These are phyloP conservation scores for Echinarachnius parma DNA, from an alignment of 53 echinoderm and acorn worm genomes.

Conservation along the genomic window DNA sequence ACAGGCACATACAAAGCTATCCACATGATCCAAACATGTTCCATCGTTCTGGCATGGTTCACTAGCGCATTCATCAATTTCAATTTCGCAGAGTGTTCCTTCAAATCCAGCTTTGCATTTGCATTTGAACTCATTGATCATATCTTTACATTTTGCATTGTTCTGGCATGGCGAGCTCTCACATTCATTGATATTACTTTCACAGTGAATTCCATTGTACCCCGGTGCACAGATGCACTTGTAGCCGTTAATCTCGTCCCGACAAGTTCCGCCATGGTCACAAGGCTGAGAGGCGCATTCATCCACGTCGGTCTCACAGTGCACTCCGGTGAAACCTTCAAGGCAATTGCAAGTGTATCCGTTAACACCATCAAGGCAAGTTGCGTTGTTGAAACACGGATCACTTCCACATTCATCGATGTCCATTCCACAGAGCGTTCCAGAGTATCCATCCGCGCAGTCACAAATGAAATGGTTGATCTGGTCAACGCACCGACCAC, in stretches of 20 bases:
- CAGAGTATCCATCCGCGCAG: constrained; percentile 61
- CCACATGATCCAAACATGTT: constrained; percentile 26
- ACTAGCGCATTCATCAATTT: constrained; percentile 53
- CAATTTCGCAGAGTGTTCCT: constrained; percentile 56
- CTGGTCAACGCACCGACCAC: constrained; percentile 55
- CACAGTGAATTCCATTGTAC: constrained; percentile 52
- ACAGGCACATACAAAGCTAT: constrained; percentile 33
- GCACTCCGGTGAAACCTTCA: constrained; percentile 41
- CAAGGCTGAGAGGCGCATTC: constrained; percentile 45
- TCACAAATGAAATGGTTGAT: constrained; percentile 56
- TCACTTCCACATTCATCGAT: constrained; percentile 66
- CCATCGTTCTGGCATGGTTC: constrained; percentile 55
- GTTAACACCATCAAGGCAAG: constrained; percentile 21
- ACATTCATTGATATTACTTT: constrained; percentile 59
- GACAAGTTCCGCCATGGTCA: constrained; percentile 44
- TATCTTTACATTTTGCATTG: constrained; percentile 54
- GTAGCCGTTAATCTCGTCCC: constrained; percentile 38
- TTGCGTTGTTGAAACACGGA: constrained; percentile 50
- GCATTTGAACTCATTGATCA: constrained; percentile 43
- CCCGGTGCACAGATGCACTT: constrained; percentile 50
- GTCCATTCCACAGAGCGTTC: constrained; percentile 45
- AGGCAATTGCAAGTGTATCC: constrained; percentile 34
- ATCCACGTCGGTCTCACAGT: constrained; percentile 39
- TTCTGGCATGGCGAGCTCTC: constrained; percentile 39
- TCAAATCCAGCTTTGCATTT: constrained; percentile 46